phyloP scores from a whole-genome alignment of 2,888 invertebrate species.

The Spodoptera exigua region DNA sequence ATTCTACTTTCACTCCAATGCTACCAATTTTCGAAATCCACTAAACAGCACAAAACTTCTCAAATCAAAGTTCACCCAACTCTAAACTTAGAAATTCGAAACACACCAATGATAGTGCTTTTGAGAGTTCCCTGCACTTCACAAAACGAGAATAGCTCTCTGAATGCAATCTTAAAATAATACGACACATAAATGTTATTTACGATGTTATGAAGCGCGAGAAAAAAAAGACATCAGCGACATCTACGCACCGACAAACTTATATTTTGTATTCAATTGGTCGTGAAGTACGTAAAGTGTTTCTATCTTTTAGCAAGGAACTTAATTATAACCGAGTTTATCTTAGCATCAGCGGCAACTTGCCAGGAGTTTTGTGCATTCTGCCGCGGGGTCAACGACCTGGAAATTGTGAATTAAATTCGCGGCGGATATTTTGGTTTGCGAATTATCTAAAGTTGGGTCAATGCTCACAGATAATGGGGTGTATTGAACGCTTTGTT shows the following conservation, averaged over 20 bases:
- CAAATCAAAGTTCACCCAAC: background rate
- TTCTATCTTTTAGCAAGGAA: slow-evolving; percentile 57
- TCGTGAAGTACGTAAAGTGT: slow-evolving; percentile 46
- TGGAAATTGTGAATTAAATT: slow-evolving; percentile 59
- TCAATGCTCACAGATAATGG: slow-evolving; percentile 52
- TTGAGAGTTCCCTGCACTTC: slow-evolving; percentile 32
- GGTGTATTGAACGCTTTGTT: slow-evolving; percentile 25
- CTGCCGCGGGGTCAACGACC: slow-evolving; percentile 59
- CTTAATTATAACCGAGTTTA: slow-evolving; percentile 64
- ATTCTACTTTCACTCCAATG: background rate
- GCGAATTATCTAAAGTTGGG: slow-evolving; percentile 54
- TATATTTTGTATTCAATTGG: slow-evolving; percentile 44
- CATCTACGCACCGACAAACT: slow-evolving; percentile 12
- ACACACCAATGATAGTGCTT: slow-evolving; percentile 17
- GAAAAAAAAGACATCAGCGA: slow-evolving; percentile 32
- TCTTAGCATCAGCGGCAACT: slow-evolving; percentile 61
- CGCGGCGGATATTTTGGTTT: slow-evolving; percentile 52
- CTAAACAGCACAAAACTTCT: background rate
- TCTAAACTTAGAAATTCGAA: slow-evolving; percentile 4
- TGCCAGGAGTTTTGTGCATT: slow-evolving; percentile 67
- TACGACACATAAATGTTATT: slow-evolving; percentile 36
- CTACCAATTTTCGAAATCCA: too few relatives aligned
- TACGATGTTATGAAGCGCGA: slow-evolving; percentile 13
- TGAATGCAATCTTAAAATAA: slow-evolving; percentile 51
- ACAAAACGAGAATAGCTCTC: slow-evolving; percentile 42